Evolutionary conservation across 2,888 invertebrate genomes (phyloP).

Genomic region (Cryptocephalus moraei): DNA sequence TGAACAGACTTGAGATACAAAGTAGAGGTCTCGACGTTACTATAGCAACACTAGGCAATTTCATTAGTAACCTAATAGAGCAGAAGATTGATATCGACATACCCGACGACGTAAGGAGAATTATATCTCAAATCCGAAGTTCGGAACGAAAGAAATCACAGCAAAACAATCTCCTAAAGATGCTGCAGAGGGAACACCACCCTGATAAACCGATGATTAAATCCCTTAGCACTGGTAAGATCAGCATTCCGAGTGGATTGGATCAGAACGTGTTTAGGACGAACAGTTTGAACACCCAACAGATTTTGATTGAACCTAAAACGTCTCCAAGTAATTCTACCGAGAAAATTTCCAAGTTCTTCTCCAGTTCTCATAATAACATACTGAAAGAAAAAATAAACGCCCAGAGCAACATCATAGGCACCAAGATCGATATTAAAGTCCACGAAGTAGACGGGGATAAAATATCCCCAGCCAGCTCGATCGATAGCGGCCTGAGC

Average conservation of each 20-base stretch:
- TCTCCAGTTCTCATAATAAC: constrained; percentile 59
- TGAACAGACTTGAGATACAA: constrained; percentile 56
- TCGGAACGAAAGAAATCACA: constrained; percentile 38
- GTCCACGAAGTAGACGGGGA: constrained; percentile 27
- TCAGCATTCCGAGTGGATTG: constrained; percentile 19
- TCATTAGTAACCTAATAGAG: constrained; percentile 58
- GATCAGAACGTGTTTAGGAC: constrained; percentile 22
- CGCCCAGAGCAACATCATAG: constrained; percentile 9
- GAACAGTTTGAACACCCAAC: constrained; percentile 25
- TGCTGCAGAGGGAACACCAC: constrained; percentile 21
- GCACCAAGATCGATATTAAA: constrained; percentile 31
- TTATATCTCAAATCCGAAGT: constrained; percentile 53
- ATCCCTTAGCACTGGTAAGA: constrained; percentile 32
- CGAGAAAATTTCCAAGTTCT: constrained; percentile 41
- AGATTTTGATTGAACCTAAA: constrained; percentile 3
- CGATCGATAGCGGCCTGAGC: constrained; percentile 53
- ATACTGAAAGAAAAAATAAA: constrained; percentile 47
- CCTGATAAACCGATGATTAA: constrained; percentile 29
- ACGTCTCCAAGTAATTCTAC: constrained; percentile 12
- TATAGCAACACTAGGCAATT: constrained; percentile 59
- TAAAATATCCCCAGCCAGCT: constrained; percentile 29
- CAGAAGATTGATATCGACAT: constrained; percentile 55
- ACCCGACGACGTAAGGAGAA: constrained; percentile 63
- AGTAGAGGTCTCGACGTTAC: constrained; percentile 67
- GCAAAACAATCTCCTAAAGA: constrained; percentile 28